Conservation (phyloP, 2,888 invertebrate genomes). For the Chironomus riparius region DNA sequence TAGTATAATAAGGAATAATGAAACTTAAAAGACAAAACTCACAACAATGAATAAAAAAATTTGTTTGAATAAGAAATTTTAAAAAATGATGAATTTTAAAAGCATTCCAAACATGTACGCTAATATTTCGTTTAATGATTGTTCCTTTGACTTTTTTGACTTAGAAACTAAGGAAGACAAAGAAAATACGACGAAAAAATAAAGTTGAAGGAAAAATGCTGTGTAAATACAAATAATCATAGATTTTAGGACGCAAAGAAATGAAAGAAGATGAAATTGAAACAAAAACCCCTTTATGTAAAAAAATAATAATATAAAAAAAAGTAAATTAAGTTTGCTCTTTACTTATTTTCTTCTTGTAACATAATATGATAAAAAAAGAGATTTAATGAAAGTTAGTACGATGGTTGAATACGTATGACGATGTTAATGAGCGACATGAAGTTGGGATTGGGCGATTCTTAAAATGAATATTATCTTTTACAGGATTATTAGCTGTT, state of each 20-base stretch:
- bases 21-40: background rate
- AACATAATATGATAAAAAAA: background rate
- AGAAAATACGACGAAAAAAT: background rate
- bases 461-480: too few species aligned
- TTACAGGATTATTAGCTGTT: too few species aligned
- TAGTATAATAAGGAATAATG: background rate
- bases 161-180: background rate
- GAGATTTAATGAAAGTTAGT: background rate
- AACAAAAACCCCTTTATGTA: slow-evolving; percentile 5
- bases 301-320: background rate
- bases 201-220: slow-evolving; percentile 3
- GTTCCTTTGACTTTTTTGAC: background rate
- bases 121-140: background rate
- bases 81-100: slow-evolving; percentile 9
- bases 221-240: slow-evolving; percentile 22
- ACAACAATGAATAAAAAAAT: background rate
- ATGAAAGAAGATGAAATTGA: background rate
- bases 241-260: background rate
- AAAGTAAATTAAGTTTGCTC: background rate
- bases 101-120: slow-evolving; percentile 26
- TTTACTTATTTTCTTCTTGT: background rate
- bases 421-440: background rate
- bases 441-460: background rate
- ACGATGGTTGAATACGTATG: background rate
- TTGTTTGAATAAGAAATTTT: background rate